A percentile compares a stretch with the other conserved stretches of the same genome.
phyloP scores from a whole-genome alignment of 2,888 invertebrate genomes.

The Dione vanillae region DNA sequence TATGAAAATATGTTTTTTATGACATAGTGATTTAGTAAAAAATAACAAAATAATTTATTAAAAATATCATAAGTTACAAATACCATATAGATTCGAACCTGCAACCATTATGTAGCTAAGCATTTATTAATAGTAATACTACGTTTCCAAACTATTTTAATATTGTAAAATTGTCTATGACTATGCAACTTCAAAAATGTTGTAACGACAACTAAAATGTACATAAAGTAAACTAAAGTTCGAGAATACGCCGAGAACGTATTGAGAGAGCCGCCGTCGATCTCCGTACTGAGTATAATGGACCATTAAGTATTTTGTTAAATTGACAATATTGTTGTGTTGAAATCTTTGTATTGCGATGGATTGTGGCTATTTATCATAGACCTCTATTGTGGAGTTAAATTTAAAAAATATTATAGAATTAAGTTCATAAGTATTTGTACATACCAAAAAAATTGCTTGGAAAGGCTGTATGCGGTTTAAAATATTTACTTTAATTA shows the following conservation, averaged over 20 bases:
- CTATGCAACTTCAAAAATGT: not conserved
- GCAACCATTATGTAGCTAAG: not conserved
- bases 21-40: too few relatives aligned
- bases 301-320: constrained; percentile 54
- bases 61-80: too few relatives aligned
- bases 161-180: not conserved
- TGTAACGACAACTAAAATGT: constrained; percentile 12
- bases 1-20: too few relatives aligned
- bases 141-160: not conserved
- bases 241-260: constrained; percentile 46
- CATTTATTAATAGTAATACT: not conserved
- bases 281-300: constrained; percentile 49
- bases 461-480: not conserved
- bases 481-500: not conserved
- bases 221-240: constrained; percentile 49
- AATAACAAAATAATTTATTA: too few relatives aligned
- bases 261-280: constrained; percentile 45
- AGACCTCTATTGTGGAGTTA: constrained; percentile 9
- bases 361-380: constrained; percentile 34
- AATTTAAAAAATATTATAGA: not conserved
- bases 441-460: not conserved
- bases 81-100: not conserved
- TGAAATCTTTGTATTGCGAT: constrained; percentile 32
- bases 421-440: not conserved
- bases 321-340: constrained; percentile 56